Conservation (phyloP, 92 coral and sea anemone species). For the Epizoanthus ramosus region DNA sequence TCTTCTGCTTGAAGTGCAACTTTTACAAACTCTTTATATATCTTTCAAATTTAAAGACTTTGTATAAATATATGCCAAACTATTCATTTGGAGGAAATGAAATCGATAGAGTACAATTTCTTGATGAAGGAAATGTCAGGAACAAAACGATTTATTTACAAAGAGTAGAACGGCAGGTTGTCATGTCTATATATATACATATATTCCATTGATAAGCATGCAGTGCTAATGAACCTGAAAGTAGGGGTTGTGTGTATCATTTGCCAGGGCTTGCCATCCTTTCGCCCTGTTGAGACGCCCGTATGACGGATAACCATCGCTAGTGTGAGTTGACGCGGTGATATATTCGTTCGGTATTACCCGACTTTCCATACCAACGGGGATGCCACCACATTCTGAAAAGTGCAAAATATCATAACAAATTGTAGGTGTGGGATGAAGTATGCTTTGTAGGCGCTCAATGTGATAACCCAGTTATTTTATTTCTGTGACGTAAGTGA, state of each 20-base stretch:
- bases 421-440: too few species aligned
- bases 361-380: conserved; percentile 36
- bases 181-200: too few species aligned
- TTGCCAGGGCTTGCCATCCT: conserved; percentile 23
- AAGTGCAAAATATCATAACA: not conserved
- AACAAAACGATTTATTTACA: too few species aligned
- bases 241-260: conserved; percentile 29
- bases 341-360: conserved; percentile 11
- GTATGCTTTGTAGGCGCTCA: too few species aligned
- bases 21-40: not conserved
- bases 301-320: conserved; percentile 26
- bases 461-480: too few species aligned
- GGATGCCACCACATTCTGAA: conserved; percentile 22
- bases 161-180: too few species aligned
- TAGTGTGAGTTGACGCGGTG: conserved; percentile 13
- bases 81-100: too few species aligned
- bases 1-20: not conserved
- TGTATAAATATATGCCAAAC: too few species aligned
- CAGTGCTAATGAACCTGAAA: conserved; percentile 6
- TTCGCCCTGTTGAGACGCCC: conserved; percentile 22
- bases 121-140: too few species aligned
- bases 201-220: not conserved
- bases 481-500: too few species aligned
- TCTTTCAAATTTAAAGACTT: too few species aligned
- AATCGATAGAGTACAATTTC: too few species aligned